phyloP scores from a whole-genome alignment of 92 coral and sea anemone genomes.

The Phenganax stokvisi region DNA sequence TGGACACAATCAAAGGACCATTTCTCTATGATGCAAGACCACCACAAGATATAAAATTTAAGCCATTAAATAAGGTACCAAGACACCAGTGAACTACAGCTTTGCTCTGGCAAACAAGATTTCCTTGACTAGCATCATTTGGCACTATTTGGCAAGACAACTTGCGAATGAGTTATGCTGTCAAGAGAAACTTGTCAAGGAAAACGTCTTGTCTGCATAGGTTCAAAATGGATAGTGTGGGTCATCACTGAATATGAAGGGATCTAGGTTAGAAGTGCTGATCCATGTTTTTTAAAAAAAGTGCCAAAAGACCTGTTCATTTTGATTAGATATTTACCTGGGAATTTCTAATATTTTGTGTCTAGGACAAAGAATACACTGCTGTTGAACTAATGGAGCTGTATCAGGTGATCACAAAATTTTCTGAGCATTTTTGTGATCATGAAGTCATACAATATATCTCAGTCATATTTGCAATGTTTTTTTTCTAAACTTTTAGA shows the following conservation, averaged over 20 bases:
- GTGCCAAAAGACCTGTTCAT: too few species aligned
- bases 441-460: neutral
- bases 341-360: neutral
- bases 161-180: too few species aligned
- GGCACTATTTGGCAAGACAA: too few species aligned
- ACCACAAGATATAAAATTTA: constrained; percentile 80
- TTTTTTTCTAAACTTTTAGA: constrained; percentile 45
- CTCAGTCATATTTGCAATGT: neutral
- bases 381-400: constrained; percentile 88
- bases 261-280: too few species aligned
- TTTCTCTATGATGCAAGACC: constrained; percentile 89
- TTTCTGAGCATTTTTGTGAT: neutral
- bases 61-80: constrained; percentile 77
- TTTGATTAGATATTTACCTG: neutral
- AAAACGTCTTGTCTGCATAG: too few species aligned
- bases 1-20: constrained; percentile 88
- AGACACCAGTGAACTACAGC: neutral
- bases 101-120: neutral
- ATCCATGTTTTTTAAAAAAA: too few species aligned
- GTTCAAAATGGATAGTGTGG: too few species aligned
- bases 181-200: too few species aligned
- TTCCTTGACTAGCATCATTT: neutral
- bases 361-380: constrained; percentile 70
- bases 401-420: constrained; percentile 54
- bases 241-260: too few species aligned